Evolutionary conservation across 1,140 invertebrate genomes (phyloP), one percentile per base, ranked within the genome.

Genomic region (Scaptomyza montana): DNA sequence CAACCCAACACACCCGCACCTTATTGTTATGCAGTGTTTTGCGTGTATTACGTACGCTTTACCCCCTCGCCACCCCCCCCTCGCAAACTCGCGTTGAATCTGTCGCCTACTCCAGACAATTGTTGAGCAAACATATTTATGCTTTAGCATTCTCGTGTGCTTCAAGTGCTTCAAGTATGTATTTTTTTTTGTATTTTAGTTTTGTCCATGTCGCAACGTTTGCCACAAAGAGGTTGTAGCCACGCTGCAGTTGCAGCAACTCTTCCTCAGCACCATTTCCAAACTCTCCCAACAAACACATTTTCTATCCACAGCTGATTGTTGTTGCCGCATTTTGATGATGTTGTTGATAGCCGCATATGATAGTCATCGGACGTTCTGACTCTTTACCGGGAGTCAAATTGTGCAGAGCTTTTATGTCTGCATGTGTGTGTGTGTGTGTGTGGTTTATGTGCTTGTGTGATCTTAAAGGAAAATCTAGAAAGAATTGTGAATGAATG

Each of bases 321-420:
- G 46, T 71, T 77, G 77, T 65, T 77, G 68, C 46, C 65, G 81
- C 78, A 80, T 80, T 85, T 86, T 86, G 81, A 86, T 86, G 81
- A 86, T 86, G 82, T 79, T 86, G 84, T 87, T 87, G 84, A 89
- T 85, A 81, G 81, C 81, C 81, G 78, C 66, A 75, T 62, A 85
- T 80, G 81, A 85, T 86, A 89, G 78, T 78, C 75, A 87, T 86
- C 82, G 63, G 67, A 62, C 60, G 60, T 60, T 70, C 63, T 74
- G 53, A 36, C 67, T 33, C 30, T 64, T 61, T 16, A 51, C 70
- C 64, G 45, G 50, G 33, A 67, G 63, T 67, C 65, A 68, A 74
- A 74, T 62, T 74, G 69, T 72, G 49, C 63, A 50, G 33, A 49
- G 63, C 56, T 63, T 64, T 56, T 46, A 12, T 30, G 39, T 56